Conservation (phyloP, 2,797 vertebrate genomes). For the Acipenser transmontanus region DNA sequence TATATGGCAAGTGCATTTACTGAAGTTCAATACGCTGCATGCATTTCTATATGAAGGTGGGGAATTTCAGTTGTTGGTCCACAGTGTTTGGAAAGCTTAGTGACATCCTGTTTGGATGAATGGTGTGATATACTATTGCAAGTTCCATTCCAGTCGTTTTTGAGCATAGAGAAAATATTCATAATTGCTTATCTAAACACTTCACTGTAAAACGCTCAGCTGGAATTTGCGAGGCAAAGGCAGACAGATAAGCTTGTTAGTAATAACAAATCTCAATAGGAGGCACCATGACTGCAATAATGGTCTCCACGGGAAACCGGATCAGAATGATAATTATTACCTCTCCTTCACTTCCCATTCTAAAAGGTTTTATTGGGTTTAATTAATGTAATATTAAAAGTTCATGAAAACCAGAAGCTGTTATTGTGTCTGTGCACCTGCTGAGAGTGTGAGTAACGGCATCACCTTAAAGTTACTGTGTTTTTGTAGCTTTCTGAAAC, state of each 20-base stretch:
- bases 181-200: too few relatives aligned
- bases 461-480: too few relatives aligned
- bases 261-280: conserved; percentile 11
- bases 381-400: not conserved
- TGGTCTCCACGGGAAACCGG: conserved; percentile 12
- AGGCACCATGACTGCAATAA: conserved; percentile 2
- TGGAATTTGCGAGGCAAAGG: not conserved
- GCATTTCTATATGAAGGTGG: too few relatives aligned
- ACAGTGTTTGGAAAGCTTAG: too few relatives aligned
- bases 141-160: conserved; percentile 38
- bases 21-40: too few relatives aligned
- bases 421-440: not conserved
- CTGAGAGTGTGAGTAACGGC: not conserved
- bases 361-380: not conserved
- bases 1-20: too few relatives aligned
- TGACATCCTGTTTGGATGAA: too few relatives aligned
- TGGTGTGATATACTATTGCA: conserved; percentile 1
- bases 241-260: conserved; percentile 11
- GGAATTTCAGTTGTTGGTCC: too few relatives aligned
- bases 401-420: not conserved
- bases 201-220: conserved; percentile 1
- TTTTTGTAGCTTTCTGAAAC: too few relatives aligned
- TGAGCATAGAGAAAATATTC: conserved; percentile 40
- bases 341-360: not conserved
- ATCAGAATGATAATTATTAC: conserved; percentile 12